Conservation (phyloP, 2,888 invertebrate species). For the Drosophila birchii region DNA sequence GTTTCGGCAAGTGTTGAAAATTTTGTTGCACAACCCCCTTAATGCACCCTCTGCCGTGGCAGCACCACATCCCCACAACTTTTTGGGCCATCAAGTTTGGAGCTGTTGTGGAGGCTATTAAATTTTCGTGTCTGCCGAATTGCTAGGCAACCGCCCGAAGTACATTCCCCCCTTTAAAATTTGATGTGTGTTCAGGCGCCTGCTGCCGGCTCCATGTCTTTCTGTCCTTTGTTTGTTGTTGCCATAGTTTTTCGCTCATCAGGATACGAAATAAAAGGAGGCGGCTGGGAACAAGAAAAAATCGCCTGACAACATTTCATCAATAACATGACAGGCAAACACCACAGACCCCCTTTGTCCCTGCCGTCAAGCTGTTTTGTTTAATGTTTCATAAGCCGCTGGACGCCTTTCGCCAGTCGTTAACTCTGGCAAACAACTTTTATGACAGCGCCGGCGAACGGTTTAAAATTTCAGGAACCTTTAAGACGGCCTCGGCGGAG, state of each 20-base stretch:
- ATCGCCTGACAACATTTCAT: constrained; percentile 69
- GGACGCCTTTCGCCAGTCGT: constrained; percentile 27
- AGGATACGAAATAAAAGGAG: constrained; percentile 38
- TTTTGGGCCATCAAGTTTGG: constrained; percentile 51
- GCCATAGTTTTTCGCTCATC: constrained; percentile 50
- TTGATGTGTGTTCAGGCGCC: constrained; percentile 55
- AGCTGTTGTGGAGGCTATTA: constrained; percentile 57
- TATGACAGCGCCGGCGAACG: constrained; percentile 20
- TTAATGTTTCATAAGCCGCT: constrained; percentile 45
- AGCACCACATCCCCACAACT: constrained; percentile 15
- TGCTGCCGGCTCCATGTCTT: constrained; percentile 10
- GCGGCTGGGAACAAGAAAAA: constrained; percentile 25
- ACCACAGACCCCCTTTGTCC: constrained; percentile 2
- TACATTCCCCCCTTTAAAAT: constrained; percentile 25
- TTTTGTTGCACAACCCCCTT: constrained; percentile 46
- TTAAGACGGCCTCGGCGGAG: constrained; percentile 18
- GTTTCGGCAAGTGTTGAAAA: constrained; percentile 71
- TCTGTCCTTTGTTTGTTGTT: constrained; percentile 41
- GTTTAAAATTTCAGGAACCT: constrained; percentile 55
- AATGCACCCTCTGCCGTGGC: constrained; percentile 20
- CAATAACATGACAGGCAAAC: constrained; percentile 58
- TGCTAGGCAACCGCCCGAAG: constrained; percentile 27
- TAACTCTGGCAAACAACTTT: constrained; percentile 20
- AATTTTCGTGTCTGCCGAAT: constrained; percentile 60
- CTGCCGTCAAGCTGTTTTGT: constrained; percentile 42